A percentile compares a stretch with the other conserved stretches of the same genome.
Evolutionary conservation across 2,797 vertebrate species (phyloP).

Genomic region (Sardinella longiceps): DNA sequence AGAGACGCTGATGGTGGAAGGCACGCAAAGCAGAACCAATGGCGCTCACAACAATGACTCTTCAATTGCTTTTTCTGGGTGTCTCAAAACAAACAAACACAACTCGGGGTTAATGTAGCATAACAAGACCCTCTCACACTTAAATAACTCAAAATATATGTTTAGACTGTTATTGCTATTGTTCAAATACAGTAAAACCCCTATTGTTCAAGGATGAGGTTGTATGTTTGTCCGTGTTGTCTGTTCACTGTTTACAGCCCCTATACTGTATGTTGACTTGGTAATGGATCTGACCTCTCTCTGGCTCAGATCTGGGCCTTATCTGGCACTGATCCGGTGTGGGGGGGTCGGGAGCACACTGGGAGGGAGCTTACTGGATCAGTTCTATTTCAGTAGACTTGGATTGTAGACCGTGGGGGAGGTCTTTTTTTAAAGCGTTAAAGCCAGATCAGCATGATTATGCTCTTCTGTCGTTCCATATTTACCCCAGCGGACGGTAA

Average conservation of each 20-base stretch:
- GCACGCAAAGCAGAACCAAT: neutral
- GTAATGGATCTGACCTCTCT: neutral
- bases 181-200: neutral
- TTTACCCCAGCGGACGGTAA: conserved; percentile 7
- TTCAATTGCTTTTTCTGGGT: neutral
- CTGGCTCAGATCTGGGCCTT: neutral
- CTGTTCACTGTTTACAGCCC: neutral
- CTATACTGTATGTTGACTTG: neutral
- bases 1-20: neutral
- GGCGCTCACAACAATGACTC: neutral
- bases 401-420: neutral
- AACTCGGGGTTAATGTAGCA: neutral
- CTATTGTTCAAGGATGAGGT: neutral
- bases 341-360: neutral
- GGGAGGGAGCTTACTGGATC: conserved; percentile 11
- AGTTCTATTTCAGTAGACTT: neutral
- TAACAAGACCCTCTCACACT: neutral
- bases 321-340: neutral
- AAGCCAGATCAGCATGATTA: neutral
- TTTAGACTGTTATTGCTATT: neutral
- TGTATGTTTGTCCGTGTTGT: neutral
- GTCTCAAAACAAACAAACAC: conserved; percentile 6
- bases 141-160: neutral
- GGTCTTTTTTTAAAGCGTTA: neutral
- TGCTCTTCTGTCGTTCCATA: neutral